A percentile compares a stretch with the other conserved stretches of the same genome.
Conservation (phyloP, 2,797 vertebrate genomes). For the Tamandua tetradactyla region DNA sequence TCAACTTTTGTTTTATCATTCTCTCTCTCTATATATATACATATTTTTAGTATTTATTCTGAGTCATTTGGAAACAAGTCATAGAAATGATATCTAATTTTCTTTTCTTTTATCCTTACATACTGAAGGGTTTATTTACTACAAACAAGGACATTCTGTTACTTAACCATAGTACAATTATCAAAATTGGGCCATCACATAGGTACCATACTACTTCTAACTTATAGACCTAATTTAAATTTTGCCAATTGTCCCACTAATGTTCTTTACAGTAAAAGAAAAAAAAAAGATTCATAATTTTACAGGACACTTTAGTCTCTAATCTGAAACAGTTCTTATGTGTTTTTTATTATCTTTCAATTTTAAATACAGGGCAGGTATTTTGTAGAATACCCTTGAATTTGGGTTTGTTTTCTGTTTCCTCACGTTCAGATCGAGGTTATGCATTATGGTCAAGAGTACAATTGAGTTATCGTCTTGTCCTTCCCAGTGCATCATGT, state of each 20-base stretch:
- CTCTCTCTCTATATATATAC: background rate
- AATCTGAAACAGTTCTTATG: background rate
- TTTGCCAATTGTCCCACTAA: background rate
- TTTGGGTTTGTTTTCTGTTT: background rate
- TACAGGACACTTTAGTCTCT: background rate
- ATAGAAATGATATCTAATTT: background rate
- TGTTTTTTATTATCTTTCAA: background rate
- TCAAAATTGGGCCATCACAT: slow-evolving; percentile 33
- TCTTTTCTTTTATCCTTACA: slow-evolving; percentile 28
- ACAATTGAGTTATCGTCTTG: background rate
- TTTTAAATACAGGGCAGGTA: background rate
- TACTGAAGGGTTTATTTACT: background rate
- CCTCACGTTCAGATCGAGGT: background rate
- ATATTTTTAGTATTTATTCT: background rate
- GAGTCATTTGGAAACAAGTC: background rate
- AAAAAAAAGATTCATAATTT: background rate
- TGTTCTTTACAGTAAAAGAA: background rate
- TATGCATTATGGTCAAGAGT: background rate
- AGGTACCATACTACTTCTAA: background rate
- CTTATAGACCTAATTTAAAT: background rate
- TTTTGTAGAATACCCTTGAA: background rate
- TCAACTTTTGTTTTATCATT: background rate
- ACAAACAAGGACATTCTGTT: background rate
- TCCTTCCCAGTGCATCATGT: background rate
- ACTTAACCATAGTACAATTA: background rate